Conservation (phyloP, 2,797 vertebrate genomes). For the Pangasius larnaudii region DNA sequence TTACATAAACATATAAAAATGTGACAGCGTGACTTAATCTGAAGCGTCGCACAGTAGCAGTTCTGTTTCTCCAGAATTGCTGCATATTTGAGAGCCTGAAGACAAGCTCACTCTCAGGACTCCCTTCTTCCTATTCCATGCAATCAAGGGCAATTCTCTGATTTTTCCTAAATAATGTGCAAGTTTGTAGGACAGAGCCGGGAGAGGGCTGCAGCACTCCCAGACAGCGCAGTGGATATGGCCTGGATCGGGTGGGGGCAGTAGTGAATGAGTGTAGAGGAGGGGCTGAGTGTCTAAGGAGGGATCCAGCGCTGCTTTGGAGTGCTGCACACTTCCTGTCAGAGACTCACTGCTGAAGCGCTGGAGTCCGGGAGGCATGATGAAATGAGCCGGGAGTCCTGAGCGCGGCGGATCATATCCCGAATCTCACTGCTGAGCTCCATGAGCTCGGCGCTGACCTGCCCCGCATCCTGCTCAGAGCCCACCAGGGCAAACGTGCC, state of each 20-base stretch:
- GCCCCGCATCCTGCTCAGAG: conserved; percentile 91
- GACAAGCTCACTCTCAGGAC: conserved; percentile 77
- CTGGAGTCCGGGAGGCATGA: conserved; percentile 95
- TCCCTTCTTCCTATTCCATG: conserved; percentile 80
- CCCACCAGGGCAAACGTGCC: conserved; percentile 96
- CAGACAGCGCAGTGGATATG: conserved; percentile 67
- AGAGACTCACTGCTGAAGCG: conserved; percentile 93
- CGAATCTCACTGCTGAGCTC: conserved; percentile 97
- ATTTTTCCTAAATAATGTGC: conserved; percentile 86
- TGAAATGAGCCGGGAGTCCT: conserved; percentile 92
- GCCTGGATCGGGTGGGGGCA: conserved; percentile 60
- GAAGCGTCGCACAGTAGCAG: conserved; percentile 55
- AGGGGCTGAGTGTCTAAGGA: conserved; percentile 72
- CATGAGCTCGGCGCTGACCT: conserved; percentile 95
- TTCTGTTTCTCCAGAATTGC: conserved; percentile 63
- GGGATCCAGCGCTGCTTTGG: conserved; percentile 57
- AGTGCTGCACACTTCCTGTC: conserved; percentile 83
- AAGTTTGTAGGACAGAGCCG: conserved; percentile 68
- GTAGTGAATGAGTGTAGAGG: conserved; percentile 63
- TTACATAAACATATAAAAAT: conserved; percentile 44
- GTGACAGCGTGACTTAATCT: conserved; percentile 55
- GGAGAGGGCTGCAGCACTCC: conserved; percentile 77
- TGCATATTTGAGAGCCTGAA: conserved; percentile 82
- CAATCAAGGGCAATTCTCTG: conserved; percentile 81
- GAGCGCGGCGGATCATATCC: conserved; percentile 95